Conservation (phyloP, 2,888 invertebrate genomes). For the Acanthosepion lycidas region DNA sequence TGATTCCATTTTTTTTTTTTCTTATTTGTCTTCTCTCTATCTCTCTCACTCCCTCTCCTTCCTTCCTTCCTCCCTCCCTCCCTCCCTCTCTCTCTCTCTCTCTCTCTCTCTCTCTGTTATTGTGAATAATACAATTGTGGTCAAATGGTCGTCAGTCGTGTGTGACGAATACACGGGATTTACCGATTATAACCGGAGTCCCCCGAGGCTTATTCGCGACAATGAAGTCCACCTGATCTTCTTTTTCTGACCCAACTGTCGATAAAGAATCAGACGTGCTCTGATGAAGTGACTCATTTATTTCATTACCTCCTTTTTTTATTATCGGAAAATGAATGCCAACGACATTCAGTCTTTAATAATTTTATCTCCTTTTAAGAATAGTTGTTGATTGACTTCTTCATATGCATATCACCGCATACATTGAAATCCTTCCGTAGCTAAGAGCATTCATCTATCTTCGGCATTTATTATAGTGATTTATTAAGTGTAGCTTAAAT, state of each 20-base stretch:
- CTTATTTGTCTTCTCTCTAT: background rate
- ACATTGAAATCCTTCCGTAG: no score
- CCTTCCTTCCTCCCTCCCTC: no score
- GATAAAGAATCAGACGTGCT: background rate
- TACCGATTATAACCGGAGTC: background rate
- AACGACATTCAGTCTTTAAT: background rate
- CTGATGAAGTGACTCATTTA: background rate
- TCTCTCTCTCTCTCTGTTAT: background rate
- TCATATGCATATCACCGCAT: no score
- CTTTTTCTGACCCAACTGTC: background rate
- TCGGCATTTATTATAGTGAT: no score
- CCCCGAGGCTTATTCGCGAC: background rate
- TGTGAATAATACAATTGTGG: background rate
- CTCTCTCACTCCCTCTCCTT: background rate
- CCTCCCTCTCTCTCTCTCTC: no score
- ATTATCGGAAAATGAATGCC: background rate
- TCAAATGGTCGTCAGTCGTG: background rate
- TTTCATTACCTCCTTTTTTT: background rate
- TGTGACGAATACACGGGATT: conserved; percentile 33
- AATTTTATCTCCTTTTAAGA: background rate
- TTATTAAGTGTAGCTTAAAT: no score
- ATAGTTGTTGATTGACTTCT: background rate
- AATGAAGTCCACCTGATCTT: background rate
- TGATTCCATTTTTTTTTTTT: background rate
- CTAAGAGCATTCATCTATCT: no score